Conservation (phyloP, 2,797 vertebrate genomes). For the Cuniculus paca region DNA sequence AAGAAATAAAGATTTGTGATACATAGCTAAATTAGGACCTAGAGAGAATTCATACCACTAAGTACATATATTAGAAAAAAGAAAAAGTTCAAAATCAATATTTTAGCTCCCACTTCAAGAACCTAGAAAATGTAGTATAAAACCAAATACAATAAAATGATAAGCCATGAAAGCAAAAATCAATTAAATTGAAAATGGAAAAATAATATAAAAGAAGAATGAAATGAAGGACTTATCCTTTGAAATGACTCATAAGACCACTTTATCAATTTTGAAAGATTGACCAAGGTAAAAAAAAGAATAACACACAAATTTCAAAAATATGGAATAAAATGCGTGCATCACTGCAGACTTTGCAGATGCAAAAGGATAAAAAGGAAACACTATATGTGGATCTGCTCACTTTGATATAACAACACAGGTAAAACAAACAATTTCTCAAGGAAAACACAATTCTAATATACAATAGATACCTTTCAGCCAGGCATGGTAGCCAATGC, state of each 20-base stretch:
- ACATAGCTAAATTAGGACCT: neutral
- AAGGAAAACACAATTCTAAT: neutral
- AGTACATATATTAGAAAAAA: neutral
- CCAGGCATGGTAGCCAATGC: neutral
- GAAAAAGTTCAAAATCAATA: neutral
- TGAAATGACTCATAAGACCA: neutral
- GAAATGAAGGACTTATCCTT: neutral
- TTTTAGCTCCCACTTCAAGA: neutral
- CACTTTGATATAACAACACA: neutral
- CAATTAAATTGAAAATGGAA: neutral
- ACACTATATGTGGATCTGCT: neutral
- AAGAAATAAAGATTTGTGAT: neutral
- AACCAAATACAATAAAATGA: neutral
- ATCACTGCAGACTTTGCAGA: neutral
- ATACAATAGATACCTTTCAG: neutral
- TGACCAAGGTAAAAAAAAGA: neutral
- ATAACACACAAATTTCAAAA: neutral
- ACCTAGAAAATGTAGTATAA: neutral
- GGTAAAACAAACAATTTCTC: neutral
- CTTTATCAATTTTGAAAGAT: neutral
- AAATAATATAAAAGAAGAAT: neutral
- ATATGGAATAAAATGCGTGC: no score
- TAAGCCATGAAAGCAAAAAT: neutral
- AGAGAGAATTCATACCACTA: neutral
- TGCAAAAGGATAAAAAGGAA: no score